Evolutionary conservation across 2,797 vertebrate species (phyloP).

Genomic region (Oceanodroma leucorhoa): DNA sequence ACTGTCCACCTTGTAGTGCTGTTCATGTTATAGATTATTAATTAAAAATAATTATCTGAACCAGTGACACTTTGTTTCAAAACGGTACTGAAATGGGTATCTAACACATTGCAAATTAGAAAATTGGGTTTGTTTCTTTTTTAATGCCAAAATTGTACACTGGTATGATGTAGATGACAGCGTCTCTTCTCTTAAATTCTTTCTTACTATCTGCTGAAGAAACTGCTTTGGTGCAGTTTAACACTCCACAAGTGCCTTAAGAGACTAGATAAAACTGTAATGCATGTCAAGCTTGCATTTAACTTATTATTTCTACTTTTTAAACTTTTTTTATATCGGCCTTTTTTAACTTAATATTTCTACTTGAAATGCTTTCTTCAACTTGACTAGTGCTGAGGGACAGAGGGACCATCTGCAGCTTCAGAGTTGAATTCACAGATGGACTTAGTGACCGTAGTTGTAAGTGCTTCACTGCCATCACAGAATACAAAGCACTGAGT

Average conservation of each 20-base stretch:
- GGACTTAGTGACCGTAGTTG: neutral
- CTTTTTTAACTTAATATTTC: neutral
- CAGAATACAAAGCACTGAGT: neutral
- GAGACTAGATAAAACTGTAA: neutral
- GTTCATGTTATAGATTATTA: neutral
- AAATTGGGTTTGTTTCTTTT: neutral
- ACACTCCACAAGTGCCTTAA: neutral
- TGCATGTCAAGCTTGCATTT: neutral
- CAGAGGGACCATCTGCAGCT: neutral
- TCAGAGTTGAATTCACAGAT: neutral
- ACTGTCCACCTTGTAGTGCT: neutral
- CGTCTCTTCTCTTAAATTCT: neutral
- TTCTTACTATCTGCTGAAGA: neutral
- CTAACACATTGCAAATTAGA: neutral
- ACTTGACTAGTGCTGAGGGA: neutral
- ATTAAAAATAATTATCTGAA: neutral
- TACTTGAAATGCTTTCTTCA: neutral
- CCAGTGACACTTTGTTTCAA: neutral
- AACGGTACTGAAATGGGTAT: neutral
- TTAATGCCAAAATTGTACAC: neutral
- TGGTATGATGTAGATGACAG: neutral
- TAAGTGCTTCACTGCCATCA: neutral
- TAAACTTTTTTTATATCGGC: neutral
- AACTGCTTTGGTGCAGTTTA: neutral
- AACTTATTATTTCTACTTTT: neutral